Conservation (phyloP, 1,140 invertebrate genomes). For the Tenebrio molitor region DNA sequence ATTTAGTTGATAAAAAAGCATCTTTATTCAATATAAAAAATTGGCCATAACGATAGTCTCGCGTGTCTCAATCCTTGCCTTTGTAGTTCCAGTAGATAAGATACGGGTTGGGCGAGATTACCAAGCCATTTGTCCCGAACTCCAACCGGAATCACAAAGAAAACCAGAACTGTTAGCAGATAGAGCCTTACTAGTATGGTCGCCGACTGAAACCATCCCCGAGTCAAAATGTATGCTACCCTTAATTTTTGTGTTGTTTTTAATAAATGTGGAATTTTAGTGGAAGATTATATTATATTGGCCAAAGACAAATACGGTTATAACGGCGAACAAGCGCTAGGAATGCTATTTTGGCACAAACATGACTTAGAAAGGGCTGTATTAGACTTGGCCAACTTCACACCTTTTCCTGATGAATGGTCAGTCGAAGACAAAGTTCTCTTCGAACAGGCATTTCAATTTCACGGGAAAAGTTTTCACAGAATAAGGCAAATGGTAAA, state of each 20-base stretch:
- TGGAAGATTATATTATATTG: slow-evolving; percentile 94
- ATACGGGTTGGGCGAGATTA: slow-evolving; percentile 95
- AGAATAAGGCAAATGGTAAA: slow-evolving; percentile 96
- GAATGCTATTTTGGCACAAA: slow-evolving; percentile 99
- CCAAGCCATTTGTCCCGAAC: slow-evolving; percentile 90
- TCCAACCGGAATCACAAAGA: slow-evolving; percentile 73
- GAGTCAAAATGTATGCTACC: slow-evolving; percentile 81
- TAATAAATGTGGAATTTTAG: slow-evolving; percentile 69
- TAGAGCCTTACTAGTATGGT: slow-evolving; percentile 94
- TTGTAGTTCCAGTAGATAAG: slow-evolving; percentile 85
- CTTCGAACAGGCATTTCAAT: slow-evolving; percentile 98
- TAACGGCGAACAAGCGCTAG: slow-evolving; percentile 96
- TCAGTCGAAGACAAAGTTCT: slow-evolving; percentile 97
- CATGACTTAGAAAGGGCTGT: slow-evolving; percentile 95
- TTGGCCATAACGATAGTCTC: slow-evolving; percentile 12
- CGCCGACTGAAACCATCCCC: slow-evolving; percentile 88
- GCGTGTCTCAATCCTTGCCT: slow-evolving; percentile 13
- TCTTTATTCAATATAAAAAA: neutral
- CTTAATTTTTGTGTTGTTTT: neutral
- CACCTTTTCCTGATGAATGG: slow-evolving; percentile 98
- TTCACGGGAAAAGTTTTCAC: slow-evolving; percentile 98
- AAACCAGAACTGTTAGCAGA: slow-evolving; percentile 78
- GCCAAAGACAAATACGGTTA: slow-evolving; percentile 99
- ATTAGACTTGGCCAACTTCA: slow-evolving; percentile 95
- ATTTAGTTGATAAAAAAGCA: neutral